phyloP scores from a whole-genome alignment of 2,113 vertebrate genomes.

The Nanorana parkeri region DNA sequence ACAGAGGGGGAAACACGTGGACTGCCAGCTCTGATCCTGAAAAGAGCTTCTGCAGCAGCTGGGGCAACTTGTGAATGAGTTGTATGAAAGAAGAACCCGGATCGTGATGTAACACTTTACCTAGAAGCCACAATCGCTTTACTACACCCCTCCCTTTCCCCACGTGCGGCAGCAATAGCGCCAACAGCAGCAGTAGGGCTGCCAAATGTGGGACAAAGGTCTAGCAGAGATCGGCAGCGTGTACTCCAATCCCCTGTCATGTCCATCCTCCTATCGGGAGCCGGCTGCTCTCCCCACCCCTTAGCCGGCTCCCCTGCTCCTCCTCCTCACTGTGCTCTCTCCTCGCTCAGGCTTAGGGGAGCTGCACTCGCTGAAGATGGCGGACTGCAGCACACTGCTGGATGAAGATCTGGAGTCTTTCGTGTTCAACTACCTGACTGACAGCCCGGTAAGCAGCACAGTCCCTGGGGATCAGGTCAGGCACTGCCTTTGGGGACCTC shows the following conservation, averaged over 20 bases:
- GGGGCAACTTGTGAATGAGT: too few species aligned
- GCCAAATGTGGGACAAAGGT: not conserved
- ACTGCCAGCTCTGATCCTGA: not conserved
- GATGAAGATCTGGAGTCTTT: conserved; percentile 96
- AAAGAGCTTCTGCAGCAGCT: not conserved
- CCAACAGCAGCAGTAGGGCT: too few species aligned
- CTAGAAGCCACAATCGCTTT: too few species aligned
- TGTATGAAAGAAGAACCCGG: too few species aligned
- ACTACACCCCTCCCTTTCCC: too few species aligned
- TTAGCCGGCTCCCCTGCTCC: conserved; percentile 16
- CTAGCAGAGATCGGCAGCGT: not conserved
- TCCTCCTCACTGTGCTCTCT: conserved; percentile 18
- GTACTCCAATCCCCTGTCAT: not conserved
- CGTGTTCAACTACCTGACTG: conserved; percentile 95
- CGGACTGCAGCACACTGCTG: conserved; percentile 94
- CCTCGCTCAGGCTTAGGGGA: not conserved
- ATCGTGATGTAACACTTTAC: too few species aligned
- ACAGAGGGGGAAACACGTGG: not conserved
- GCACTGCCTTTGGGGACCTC: not conserved
- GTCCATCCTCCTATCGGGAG: not conserved
- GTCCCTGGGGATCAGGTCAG: not conserved
- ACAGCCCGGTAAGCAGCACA: conserved; percentile 86
- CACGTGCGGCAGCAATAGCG: too few species aligned
- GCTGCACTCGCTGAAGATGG: conserved; percentile 86
- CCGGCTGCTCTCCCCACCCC: not conserved